phyloP scores from a whole-genome alignment of 2,888 invertebrate genomes.

The Lasioglossum oenotherae region DNA sequence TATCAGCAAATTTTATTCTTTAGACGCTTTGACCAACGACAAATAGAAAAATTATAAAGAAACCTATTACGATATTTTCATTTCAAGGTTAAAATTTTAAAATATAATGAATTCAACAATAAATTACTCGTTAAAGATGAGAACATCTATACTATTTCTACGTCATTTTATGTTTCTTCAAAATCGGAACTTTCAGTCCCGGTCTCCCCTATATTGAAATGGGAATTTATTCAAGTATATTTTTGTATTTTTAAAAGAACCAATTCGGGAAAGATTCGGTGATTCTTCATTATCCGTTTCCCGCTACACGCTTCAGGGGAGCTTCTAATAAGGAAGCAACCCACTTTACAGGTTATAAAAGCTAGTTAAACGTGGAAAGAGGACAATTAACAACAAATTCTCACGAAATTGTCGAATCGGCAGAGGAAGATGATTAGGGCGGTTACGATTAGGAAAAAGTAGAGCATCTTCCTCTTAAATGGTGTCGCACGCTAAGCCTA shows the following conservation, averaged over 20 bases:
- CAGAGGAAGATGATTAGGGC: slow-evolving; percentile 51
- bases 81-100: too few relatives aligned
- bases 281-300: neutral
- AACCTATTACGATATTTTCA: too few relatives aligned
- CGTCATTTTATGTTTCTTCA: too few relatives aligned
- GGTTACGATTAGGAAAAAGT: slow-evolving; percentile 57
- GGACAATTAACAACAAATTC: slow-evolving; percentile 12
- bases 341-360: neutral
- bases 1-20: too few relatives aligned
- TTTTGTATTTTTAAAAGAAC: neutral
- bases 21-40: too few relatives aligned
- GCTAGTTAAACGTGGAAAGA: slow-evolving; percentile 14
- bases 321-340: slow-evolving; percentile 16
- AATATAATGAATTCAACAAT: too few relatives aligned
- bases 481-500: slow-evolving; percentile 40
- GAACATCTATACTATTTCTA: too few relatives aligned
- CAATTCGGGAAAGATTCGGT: neutral
- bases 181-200: too few relatives aligned
- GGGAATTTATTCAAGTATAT: neutral
- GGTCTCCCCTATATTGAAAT: too few relatives aligned
- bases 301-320: neutral
- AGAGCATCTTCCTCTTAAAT: slow-evolving; percentile 64
- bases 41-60: too few relatives aligned
- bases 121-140: too few relatives aligned
- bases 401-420: slow-evolving; percentile 19